Conservation (phyloP, 2,113 vertebrate genomes). For the Pterocles burchelli region DNA sequence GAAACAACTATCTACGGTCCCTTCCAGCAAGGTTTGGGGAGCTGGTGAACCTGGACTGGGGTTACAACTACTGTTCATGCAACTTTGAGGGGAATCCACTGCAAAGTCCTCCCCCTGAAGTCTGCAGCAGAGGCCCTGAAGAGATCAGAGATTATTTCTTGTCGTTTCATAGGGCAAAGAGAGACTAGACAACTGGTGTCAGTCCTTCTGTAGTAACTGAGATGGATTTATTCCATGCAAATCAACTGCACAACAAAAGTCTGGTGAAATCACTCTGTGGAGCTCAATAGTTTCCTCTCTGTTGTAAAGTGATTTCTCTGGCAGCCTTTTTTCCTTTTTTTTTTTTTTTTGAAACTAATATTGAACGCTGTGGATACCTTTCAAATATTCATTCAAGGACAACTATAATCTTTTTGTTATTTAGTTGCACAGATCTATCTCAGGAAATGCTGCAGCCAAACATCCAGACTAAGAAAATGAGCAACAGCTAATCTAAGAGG, state of each 20-base stretch:
- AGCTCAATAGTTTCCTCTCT: neutral
- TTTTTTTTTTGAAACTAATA: neutral
- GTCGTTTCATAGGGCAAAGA: neutral
- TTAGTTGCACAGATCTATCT: neutral
- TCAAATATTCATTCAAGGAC: neutral
- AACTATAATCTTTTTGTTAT: neutral
- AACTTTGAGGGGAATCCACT: slow-evolving; percentile 70
- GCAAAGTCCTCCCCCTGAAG: slow-evolving; percentile 33
- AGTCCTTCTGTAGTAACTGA: neutral
- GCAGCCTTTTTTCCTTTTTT: neutral
- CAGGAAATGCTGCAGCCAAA: neutral
- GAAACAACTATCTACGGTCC: slow-evolving; percentile 23
- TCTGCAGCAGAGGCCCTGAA: slow-evolving; percentile 53
- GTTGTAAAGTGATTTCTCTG: neutral
- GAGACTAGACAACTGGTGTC: neutral
- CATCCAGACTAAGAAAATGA: neutral
- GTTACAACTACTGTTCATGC: slow-evolving; percentile 26
- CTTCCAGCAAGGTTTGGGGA: slow-evolving; percentile 57
- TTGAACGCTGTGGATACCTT: neutral
- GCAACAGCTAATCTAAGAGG: neutral
- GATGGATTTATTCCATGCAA: neutral
- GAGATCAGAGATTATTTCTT: slow-evolving; percentile 62
- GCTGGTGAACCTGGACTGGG: slow-evolving; percentile 61
- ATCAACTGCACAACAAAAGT: neutral
- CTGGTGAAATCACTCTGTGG: neutral